These are phyloP conservation scores for Oxyura jamaicensis DNA, from an alignment of 2,113 vertebrate genomes.

Conservation along the genomic window DNA sequence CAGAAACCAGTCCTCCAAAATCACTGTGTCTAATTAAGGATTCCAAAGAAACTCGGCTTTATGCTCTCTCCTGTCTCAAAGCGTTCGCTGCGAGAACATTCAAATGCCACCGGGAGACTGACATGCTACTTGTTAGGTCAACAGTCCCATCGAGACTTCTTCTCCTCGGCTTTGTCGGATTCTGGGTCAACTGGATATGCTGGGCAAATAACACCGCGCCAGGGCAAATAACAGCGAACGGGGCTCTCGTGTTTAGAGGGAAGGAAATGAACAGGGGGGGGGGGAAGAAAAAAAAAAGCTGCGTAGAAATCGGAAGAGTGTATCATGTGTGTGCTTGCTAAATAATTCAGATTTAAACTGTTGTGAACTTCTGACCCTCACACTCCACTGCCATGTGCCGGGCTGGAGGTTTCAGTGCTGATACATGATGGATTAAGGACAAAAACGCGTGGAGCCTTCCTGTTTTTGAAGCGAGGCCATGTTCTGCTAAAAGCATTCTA, in stretches of 20 bases:
- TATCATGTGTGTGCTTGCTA: background rate
- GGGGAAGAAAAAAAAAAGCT: background rate
- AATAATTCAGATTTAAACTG: conserved; percentile 66
- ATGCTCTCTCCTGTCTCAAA: conserved; percentile 36
- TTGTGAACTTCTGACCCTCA: conserved; percentile 63
- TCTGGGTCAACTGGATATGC: conserved; percentile 35
- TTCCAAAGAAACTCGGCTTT: conserved; percentile 56
- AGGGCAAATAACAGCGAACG: conserved; percentile 13
- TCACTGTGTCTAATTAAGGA: conserved; percentile 61
- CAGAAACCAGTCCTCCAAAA: conserved; percentile 39
- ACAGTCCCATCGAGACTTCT: conserved; percentile 57
- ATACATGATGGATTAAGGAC: background rate
- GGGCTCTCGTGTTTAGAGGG: background rate
- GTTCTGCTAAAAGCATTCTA: conserved; percentile 21
- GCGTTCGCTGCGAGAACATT: conserved; percentile 38
- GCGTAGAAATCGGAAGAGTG: background rate
- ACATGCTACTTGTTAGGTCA: conserved; percentile 65
- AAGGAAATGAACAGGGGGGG: background rate
- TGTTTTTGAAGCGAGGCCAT: background rate
- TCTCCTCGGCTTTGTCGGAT: background rate
- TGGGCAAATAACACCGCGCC: conserved; percentile 36
- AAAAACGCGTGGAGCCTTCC: background rate
- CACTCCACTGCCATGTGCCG: background rate
- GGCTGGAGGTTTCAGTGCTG: background rate
- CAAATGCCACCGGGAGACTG: conserved; percentile 68